phyloP scores from a whole-genome alignment of 2,888 invertebrate species.

The Eugnorisma glareosa region DNA sequence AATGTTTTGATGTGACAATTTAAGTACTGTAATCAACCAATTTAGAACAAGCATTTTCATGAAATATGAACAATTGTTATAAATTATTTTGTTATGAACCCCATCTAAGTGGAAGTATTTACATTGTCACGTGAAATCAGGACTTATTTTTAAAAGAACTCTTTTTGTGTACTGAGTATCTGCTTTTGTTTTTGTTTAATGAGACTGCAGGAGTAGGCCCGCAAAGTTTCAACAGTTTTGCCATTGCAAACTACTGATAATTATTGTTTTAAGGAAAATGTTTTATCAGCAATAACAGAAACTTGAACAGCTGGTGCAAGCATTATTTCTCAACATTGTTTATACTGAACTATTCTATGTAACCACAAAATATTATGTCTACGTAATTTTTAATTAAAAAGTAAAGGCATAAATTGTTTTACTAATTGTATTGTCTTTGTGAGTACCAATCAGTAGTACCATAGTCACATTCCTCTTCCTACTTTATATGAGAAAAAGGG shows the following conservation, averaged over 20 bases:
- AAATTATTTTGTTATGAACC: constrained; percentile 62
- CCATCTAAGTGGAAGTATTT: constrained; percentile 67
- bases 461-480: not conserved
- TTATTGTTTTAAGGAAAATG: constrained; percentile 81
- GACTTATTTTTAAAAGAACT: constrained; percentile 77
- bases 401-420: constrained; percentile 78
- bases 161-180: constrained; percentile 81
- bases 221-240: constrained; percentile 75
- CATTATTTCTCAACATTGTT: constrained; percentile 86
- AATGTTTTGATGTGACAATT: constrained; percentile 82
- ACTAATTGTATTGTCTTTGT: constrained; percentile 44
- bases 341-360: constrained; percentile 89
- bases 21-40: constrained; percentile 70
- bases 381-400: constrained; percentile 90
- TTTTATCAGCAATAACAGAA: constrained; percentile 81
- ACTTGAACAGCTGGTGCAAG: constrained; percentile 82
- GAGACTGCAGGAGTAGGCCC: constrained; percentile 77
- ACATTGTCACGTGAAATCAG: constrained; percentile 82
- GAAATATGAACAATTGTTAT: constrained; percentile 50
- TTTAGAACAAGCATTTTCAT: constrained; percentile 59
- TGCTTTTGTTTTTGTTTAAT: constrained; percentile 82
- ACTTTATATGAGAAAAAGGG: not conserved
- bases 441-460: not conserved
- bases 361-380: constrained; percentile 90
- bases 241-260: constrained; percentile 76